Conservation (phyloP, 2,113 vertebrate species). For the Aviceda subcristata region DNA sequence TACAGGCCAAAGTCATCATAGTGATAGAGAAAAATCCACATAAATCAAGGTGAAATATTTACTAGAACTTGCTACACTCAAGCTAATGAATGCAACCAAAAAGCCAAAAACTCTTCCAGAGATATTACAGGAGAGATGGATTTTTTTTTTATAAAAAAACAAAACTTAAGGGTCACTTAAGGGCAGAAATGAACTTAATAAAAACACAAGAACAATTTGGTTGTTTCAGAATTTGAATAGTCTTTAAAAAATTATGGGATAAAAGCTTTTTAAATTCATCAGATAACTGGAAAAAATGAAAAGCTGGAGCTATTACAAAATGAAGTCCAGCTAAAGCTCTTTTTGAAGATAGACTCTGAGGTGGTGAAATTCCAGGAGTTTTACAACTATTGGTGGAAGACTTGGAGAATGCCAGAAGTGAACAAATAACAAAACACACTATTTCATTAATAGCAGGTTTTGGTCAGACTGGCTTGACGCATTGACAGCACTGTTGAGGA, state of each 20-base stretch:
- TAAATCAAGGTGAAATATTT: constrained; percentile 4
- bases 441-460: not conserved
- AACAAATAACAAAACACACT: not conserved
- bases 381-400: not conserved
- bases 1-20: not conserved
- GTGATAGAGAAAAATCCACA: not conserved
- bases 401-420: not conserved
- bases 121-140: not conserved
- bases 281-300: not conserved
- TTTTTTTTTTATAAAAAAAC: not conserved
- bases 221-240: not conserved
- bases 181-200: not conserved
- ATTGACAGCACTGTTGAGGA: not conserved
- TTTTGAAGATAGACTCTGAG: not conserved
- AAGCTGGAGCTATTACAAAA: not conserved
- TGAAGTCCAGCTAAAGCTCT: not conserved
- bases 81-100: constrained; percentile 12
- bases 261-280: not conserved
- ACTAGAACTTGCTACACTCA: not conserved
- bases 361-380: not conserved
- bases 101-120: not conserved
- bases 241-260: not conserved
- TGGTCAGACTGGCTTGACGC: not conserved
- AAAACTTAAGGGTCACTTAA: not conserved
- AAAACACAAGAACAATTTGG: not conserved